Evolutionary conservation across 2,113 vertebrate species (phyloP).

Genomic region (Anguilla rostrata): DNA sequence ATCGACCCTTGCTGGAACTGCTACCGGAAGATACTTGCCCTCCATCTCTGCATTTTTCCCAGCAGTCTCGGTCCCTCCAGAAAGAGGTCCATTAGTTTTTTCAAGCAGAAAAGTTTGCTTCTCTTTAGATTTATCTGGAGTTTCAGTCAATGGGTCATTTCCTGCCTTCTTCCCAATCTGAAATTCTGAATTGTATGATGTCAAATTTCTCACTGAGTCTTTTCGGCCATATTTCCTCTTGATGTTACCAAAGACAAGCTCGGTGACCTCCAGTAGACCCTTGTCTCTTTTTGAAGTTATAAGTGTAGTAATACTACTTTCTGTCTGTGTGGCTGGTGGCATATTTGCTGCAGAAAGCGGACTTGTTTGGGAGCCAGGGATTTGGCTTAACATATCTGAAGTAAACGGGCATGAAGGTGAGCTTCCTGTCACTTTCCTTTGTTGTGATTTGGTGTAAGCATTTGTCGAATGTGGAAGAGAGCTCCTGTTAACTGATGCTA

Average conservation of each 20-base stretch:
- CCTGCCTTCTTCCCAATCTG: conserved; percentile 82
- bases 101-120: conserved; percentile 80
- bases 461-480: conserved; percentile 64
- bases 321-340: conserved; percentile 33
- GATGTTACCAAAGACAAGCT: conserved; percentile 75
- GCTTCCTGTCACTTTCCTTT: conserved; percentile 55
- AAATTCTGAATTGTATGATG: conserved; percentile 70
- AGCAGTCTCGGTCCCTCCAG: conserved; percentile 50
- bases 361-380: conserved; percentile 59
- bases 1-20: conserved; percentile 78
- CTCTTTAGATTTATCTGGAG: conserved; percentile 73
- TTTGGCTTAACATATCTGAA: conserved; percentile 39
- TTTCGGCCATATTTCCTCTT: conserved; percentile 93
- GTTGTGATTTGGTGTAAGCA: conserved; percentile 66
- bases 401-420: conserved; percentile 69
- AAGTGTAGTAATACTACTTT: conserved; percentile 49
- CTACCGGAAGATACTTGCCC: conserved; percentile 58
- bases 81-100: conserved; percentile 40
- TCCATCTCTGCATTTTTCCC: conserved; percentile 71
- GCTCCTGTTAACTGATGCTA: conserved; percentile 71
- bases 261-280: conserved; percentile 74
- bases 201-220: conserved; percentile 76
- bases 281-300: conserved; percentile 74
- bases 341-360: conserved; percentile 45
- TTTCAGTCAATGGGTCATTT: conserved; percentile 76